Base-by-base conservation (phyloP, 2,888 invertebrate genomes). In the Synergus japonicus region DNA sequence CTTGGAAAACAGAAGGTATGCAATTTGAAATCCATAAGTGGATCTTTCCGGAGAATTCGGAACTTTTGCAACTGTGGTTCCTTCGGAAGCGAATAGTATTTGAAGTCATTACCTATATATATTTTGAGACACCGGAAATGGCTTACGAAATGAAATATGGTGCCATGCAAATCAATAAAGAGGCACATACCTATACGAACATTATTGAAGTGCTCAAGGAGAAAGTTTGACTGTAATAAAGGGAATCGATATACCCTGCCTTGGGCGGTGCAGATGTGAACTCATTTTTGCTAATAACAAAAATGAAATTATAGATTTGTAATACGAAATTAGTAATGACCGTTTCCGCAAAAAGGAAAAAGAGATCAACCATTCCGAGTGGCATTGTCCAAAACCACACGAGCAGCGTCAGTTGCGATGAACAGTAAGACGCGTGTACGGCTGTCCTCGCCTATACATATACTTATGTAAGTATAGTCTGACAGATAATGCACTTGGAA, bases 301-400 rank as follows among this genome's bases (percentile, higher is more conserved):
- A 87, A 86, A 82, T 83, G 79, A 90, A 88, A 90, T 90, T 90
- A 89, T 88, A 89, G 88, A 90, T 89, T 84, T 82, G 85, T 86
- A 84, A 86, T 87, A 87, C 86, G 81, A 87, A 89, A 90, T 90
- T 89, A 89, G 83, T 86, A 85, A 86, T 84, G 85, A 83, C 83
- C 83, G 83, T 83, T 85, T 81, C 84, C 85, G 82, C 77, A 84
- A 85, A 85, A 81, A 77, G 82, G 83, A 78, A 76, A 82, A 81
- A 77, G 64, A 80, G 78, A 79, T 82, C 77, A 78, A 82, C 82
- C 81, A 84, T 84, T 81, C 58, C 78, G 80, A 81, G 81, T 84
- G 85, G 85, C 84, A 89, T 91, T 91, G 91, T 89, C 87, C 86
- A 85, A 89, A 91, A 89, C 90, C 90, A 87, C 90, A 90, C 89